These are phyloP conservation scores for Pelochelys cantorii DNA, from an alignment of 2,797 vertebrate species.

Conservation along the genomic window DNA sequence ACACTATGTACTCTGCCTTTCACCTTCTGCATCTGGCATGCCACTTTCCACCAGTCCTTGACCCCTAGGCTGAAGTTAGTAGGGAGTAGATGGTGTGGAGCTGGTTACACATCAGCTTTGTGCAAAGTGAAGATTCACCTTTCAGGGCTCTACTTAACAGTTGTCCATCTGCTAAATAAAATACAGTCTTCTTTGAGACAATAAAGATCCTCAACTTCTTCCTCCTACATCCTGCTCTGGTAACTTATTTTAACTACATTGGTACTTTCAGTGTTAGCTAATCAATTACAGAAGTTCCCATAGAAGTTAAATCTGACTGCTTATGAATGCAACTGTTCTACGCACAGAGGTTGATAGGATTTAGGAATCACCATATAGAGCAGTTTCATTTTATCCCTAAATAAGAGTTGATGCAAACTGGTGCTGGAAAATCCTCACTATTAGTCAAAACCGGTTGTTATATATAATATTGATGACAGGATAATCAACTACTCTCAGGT, in stretches of 20 bases:
- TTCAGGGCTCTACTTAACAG: background rate
- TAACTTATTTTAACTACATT: conserved; percentile 19
- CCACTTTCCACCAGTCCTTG: background rate
- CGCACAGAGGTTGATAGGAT: background rate
- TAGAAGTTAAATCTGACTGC: background rate
- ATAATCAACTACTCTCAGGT: too few species aligned
- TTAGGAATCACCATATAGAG: background rate
- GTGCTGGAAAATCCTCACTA: too few species aligned
- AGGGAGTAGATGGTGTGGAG: background rate
- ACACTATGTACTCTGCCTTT: background rate
- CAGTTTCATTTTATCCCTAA: too few species aligned
- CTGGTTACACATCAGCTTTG: background rate
- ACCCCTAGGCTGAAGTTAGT: background rate
- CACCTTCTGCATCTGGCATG: background rate
- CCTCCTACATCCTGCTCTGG: conserved; percentile 14
- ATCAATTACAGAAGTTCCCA: background rate
- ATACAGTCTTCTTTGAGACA: background rate
- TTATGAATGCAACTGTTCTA: background rate
- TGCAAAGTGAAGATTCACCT: background rate
- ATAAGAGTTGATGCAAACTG: too few species aligned
- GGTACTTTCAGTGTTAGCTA: background rate
- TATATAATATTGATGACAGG: too few species aligned
- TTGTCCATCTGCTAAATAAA: background rate
- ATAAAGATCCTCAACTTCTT: conserved; percentile 32
- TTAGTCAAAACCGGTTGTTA: too few species aligned